Percentiles rank a stretch among this genome's conserved stretches.
phyloP scores from a whole-genome alignment of 2,888 invertebrate genomes.

The Cantharis rufa region DNA sequence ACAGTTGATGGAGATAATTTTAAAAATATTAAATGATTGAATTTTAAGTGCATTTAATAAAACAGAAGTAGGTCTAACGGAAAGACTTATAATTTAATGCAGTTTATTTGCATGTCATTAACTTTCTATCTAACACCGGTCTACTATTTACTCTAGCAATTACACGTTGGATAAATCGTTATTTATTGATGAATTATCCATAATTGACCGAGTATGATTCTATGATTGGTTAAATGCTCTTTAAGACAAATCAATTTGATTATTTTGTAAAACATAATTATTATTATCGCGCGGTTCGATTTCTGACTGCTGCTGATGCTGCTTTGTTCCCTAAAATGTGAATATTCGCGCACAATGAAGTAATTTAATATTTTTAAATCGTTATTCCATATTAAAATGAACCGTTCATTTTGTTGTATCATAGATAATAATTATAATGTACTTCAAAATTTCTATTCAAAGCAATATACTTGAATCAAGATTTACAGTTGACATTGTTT shows the following conservation, averaged over 20 bases:
- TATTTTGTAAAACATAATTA: slow-evolving; percentile 14
- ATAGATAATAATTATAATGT: slow-evolving; percentile 4
- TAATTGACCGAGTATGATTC: slow-evolving; percentile 12
- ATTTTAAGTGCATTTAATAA: slow-evolving; percentile 18
- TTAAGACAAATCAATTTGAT: slow-evolving; percentile 7
- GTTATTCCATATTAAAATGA: neutral
- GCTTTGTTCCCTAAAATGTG: neutral
- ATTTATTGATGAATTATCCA: slow-evolving; percentile 30
- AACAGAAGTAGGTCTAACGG: slow-evolving; percentile 40
- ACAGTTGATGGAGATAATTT: neutral
- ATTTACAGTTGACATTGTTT: slow-evolving; percentile 8
- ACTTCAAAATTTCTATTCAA: slow-evolving; percentile 1
- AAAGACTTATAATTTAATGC: slow-evolving; percentile 36
- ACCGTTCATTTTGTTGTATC: neutral
- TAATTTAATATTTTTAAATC: neutral
- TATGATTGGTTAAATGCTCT: slow-evolving; percentile 12
- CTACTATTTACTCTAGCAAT: slow-evolving; percentile 38
- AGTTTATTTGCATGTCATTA: slow-evolving; percentile 40
- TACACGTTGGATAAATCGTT: slow-evolving; percentile 32
- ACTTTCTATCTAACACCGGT: slow-evolving; percentile 37
- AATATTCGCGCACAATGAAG: neutral
- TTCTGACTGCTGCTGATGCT: neutral
- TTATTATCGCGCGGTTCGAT: neutral
- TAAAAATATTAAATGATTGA: neutral
- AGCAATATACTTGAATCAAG: neutral